A percentile compares a stretch with the other conserved stretches of the same genome.
These are phyloP conservation scores for Plagodis dolabraria DNA, from an alignment of 2,888 invertebrate species.

Conservation along the genomic window DNA sequence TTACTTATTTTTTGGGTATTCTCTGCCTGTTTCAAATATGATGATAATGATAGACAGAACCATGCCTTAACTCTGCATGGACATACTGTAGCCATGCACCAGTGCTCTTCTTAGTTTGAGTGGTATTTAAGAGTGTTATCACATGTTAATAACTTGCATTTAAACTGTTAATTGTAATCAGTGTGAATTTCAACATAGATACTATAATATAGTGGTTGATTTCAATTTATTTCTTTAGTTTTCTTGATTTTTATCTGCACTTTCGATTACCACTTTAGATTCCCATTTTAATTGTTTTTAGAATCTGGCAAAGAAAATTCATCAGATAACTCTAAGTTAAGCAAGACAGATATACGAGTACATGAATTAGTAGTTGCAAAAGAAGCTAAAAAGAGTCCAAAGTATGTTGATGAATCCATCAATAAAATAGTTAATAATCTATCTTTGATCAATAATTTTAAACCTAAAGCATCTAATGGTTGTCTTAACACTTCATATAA, in stretches of 20 bases:
- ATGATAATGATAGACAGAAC: too few relatives aligned
- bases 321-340: slow-evolving; percentile 33
- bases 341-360: slow-evolving; percentile 60
- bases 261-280: not conserved
- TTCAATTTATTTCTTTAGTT: too few relatives aligned
- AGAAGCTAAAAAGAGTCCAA: slow-evolving; percentile 43
- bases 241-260: not conserved
- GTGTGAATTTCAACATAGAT: too few relatives aligned
- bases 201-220: too few relatives aligned
- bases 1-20: too few relatives aligned
- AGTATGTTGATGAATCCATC: slow-evolving; percentile 63
- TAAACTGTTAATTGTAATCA: too few relatives aligned
- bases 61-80: too few relatives aligned
- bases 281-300: slow-evolving; percentile 41
- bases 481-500: slow-evolving; percentile 43
- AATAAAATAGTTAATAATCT: slow-evolving; percentile 62
- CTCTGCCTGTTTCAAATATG: too few relatives aligned
- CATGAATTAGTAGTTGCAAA: slow-evolving; percentile 66
- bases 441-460: slow-evolving; percentile 53
- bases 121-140: slow-evolving; percentile 33
- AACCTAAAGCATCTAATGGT: slow-evolving; percentile 40
- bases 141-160: not conserved
- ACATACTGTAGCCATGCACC: too few relatives aligned
- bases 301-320: slow-evolving; percentile 73
- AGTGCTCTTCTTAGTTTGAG: too few relatives aligned